Percentiles rank a stretch among this genome's conserved stretches.
Conservation (phyloP, 1,140 invertebrate species). For the Pseudomyrmex dendroicus region DNA sequence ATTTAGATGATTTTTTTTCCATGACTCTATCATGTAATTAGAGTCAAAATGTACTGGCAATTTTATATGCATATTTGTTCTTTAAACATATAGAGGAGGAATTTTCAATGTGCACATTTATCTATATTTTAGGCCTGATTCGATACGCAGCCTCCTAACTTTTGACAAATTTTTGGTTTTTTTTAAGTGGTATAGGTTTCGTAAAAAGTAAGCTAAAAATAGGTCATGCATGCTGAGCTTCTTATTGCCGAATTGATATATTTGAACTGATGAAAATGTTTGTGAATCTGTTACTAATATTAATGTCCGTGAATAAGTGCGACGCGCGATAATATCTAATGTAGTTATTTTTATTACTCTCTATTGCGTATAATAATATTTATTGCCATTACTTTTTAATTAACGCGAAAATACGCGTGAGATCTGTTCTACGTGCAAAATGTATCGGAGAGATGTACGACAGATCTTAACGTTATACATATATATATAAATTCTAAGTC, state of each 20-base stretch:
- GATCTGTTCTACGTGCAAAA: background rate
- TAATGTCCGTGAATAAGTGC: constrained; percentile 4
- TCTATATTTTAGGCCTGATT: background rate
- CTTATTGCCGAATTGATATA: background rate
- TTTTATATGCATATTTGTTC: too few species aligned
- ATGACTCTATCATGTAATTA: too few species aligned
- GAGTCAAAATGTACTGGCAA: too few species aligned
- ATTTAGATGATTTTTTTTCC: too few species aligned
- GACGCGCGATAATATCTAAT: constrained; percentile 12
- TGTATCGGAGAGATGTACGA: background rate
- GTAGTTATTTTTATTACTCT: constrained; percentile 37
- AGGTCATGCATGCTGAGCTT: background rate
- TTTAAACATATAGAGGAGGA: too few species aligned
- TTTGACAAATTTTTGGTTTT: constrained; percentile 17
- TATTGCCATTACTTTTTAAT: constrained; percentile 41
- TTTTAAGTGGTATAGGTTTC: background rate
- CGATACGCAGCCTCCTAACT: background rate
- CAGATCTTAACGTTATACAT: constrained; percentile 3
- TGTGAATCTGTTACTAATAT: constrained; percentile 37
- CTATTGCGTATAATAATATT: constrained; percentile 10
- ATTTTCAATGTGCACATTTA: too few species aligned
- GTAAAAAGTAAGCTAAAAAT: constrained; percentile 13
- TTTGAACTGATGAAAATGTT: background rate
- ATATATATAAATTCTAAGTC: background rate
- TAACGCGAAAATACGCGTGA: background rate